These are phyloP conservation scores for Platypus cylindrus DNA, from an alignment of 2,888 invertebrate genomes.

Conservation along the genomic window DNA sequence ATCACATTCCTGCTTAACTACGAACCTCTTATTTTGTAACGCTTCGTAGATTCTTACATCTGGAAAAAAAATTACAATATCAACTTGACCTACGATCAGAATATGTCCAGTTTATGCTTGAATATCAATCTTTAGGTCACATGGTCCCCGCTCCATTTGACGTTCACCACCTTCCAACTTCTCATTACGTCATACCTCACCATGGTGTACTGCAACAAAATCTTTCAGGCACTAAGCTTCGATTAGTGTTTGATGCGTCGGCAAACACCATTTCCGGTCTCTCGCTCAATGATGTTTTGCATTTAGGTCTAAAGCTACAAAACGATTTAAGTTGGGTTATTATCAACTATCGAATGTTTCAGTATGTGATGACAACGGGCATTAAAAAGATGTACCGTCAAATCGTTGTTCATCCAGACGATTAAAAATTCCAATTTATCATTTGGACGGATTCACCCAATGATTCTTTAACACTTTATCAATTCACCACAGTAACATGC, in stretches of 20 bases:
- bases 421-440: conserved; percentile 3
- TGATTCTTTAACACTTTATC: too few relatives aligned
- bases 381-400: conserved; percentile 5
- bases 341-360: conserved; percentile 3
- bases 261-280: background rate
- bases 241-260: conserved; percentile 3
- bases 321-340: background rate
- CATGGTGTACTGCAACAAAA: conserved; percentile 2
- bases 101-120: conserved; percentile 6
- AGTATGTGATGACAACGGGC: conserved; percentile 5
- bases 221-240: conserved; percentile 1
- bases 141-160: conserved; percentile 1
- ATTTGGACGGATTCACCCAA: too few relatives aligned
- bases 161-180: too few relatives aligned
- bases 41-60: conserved; percentile 4
- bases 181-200: conserved; percentile 5
- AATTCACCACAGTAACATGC: too few relatives aligned
- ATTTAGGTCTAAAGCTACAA: conserved; percentile 3
- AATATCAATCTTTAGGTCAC: conserved; percentile 7
- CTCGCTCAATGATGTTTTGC: conserved; percentile 4
- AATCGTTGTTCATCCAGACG: conserved; percentile 3
- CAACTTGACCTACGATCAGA: conserved; percentile 4
- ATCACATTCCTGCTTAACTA: conserved; percentile 5
- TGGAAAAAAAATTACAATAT: conserved; percentile 7
- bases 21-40: conserved; percentile 1